Conservation (phyloP, 2,113 vertebrate genomes). For the Galeopterus variegatus region DNA sequence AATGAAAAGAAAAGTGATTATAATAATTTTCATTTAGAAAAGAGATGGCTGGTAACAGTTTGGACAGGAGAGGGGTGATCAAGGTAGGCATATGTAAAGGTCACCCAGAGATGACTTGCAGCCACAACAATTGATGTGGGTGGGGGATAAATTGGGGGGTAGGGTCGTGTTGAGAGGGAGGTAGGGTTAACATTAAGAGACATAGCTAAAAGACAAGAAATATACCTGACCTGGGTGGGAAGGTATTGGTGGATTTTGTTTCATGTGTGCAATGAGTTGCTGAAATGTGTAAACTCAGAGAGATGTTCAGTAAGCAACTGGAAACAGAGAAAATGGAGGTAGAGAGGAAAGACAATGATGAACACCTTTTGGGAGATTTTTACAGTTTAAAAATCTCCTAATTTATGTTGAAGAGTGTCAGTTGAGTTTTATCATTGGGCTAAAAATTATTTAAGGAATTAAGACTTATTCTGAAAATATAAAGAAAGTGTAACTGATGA, state of each 20-base stretch:
- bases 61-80: not conserved
- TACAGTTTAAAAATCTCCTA: not conserved
- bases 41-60: not conserved
- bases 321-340: not conserved
- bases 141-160: accelerated
- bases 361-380: constrained; percentile 27
- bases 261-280: not conserved
- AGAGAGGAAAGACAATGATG: not conserved
- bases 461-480: not conserved
- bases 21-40: not conserved
- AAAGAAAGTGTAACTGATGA: not conserved
- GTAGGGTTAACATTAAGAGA: not conserved
- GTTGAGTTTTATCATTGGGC: not conserved
- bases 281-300: not conserved
- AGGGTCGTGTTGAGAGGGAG: accelerated
- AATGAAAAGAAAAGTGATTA: not conserved
- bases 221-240: not conserved
- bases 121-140: not conserved
- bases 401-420: not conserved
- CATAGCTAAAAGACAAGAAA: not conserved
- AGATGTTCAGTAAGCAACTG: not conserved
- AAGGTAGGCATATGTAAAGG: not conserved
- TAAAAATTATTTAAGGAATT: not conserved
- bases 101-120: not conserved
- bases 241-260: not conserved